Evolutionary conservation across 2,888 invertebrate genomes (phyloP).

Genomic region (Acleris laterana): DNA sequence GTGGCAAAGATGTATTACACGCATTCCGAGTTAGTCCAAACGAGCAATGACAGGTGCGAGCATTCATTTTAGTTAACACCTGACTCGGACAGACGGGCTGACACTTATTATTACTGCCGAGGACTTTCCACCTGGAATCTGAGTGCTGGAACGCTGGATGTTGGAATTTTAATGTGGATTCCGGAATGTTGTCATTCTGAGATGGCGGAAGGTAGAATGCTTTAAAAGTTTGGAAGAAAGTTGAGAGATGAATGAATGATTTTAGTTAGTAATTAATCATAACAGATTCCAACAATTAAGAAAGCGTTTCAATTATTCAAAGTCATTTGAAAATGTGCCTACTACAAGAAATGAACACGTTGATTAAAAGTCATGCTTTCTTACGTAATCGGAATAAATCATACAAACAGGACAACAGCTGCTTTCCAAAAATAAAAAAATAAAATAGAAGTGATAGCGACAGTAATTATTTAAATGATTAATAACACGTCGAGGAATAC

Average conservation of each 20-base stretch:
- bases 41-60: slow-evolving; percentile 52
- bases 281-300: background rate
- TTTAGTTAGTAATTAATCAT: background rate
- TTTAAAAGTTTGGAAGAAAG: background rate
- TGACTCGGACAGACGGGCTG: slow-evolving; percentile 46
- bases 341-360: no score
- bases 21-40: slow-evolving; percentile 40
- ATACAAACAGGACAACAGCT: background rate
- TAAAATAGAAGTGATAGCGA: slow-evolving; percentile 11
- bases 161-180: slow-evolving; percentile 17
- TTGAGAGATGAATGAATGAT: background rate
- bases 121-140: slow-evolving; percentile 24
- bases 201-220: slow-evolving; percentile 8
- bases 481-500: slow-evolving; percentile 8
- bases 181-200: background rate
- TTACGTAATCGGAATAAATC: background rate
- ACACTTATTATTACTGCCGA: slow-evolving; percentile 20
- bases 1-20: slow-evolving; percentile 40
- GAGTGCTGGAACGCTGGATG: slow-evolving; percentile 10
- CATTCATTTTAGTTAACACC: slow-evolving; percentile 57
- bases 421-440: background rate
- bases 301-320: no score
- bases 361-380: background rate
- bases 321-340: no score
- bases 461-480: slow-evolving; percentile 9